These are phyloP conservation scores for Pangasius larnaudii DNA, from an alignment of 2,797 vertebrate genomes.

Conservation along the genomic window DNA sequence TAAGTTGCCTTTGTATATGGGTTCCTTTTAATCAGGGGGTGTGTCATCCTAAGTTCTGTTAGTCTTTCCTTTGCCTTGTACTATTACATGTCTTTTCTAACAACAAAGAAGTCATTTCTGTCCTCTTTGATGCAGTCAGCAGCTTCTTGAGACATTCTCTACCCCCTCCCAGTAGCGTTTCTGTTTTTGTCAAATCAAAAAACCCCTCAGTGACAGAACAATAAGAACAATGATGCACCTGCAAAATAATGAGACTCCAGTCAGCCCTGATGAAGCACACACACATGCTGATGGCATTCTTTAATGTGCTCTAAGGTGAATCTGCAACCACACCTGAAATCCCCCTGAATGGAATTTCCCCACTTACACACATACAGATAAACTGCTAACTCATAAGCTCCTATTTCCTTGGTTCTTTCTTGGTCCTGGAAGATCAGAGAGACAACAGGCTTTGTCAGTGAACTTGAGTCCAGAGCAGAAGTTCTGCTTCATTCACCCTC, in stretches of 20 bases:
- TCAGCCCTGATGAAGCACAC: slow-evolving; percentile 59
- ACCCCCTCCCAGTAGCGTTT: slow-evolving; percentile 34
- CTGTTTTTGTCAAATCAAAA: slow-evolving; percentile 51
- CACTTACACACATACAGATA: slow-evolving; percentile 46
- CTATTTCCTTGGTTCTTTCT: slow-evolving; percentile 50
- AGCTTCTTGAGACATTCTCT: slow-evolving; percentile 46
- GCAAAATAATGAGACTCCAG: slow-evolving; percentile 50
- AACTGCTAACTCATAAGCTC: slow-evolving; percentile 49
- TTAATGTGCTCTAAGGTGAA: slow-evolving; percentile 77
- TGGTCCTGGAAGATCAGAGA: slow-evolving; percentile 50
- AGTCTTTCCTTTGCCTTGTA: slow-evolving; percentile 56
- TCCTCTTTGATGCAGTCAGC: slow-evolving; percentile 38
- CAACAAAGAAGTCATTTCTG: slow-evolving; percentile 64
- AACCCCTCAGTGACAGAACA: slow-evolving; percentile 44
- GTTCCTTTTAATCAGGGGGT: slow-evolving; percentile 58
- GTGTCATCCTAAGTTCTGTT: slow-evolving; percentile 54
- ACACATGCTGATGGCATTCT: slow-evolving; percentile 68
- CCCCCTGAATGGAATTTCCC: slow-evolving; percentile 74
- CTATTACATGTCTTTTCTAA: slow-evolving; percentile 49
- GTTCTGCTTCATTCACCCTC: slow-evolving; percentile 58
- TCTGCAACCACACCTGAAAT: slow-evolving; percentile 73
- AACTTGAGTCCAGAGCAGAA: slow-evolving; percentile 48
- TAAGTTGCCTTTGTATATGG: slow-evolving; percentile 56
- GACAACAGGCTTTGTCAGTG: slow-evolving; percentile 46
- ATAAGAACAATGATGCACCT: slow-evolving; percentile 58